Percentiles rank a stretch among this genome's conserved stretches.
Conservation (phyloP, 2,113 vertebrate genomes). For the Zapus hudsonius region DNA sequence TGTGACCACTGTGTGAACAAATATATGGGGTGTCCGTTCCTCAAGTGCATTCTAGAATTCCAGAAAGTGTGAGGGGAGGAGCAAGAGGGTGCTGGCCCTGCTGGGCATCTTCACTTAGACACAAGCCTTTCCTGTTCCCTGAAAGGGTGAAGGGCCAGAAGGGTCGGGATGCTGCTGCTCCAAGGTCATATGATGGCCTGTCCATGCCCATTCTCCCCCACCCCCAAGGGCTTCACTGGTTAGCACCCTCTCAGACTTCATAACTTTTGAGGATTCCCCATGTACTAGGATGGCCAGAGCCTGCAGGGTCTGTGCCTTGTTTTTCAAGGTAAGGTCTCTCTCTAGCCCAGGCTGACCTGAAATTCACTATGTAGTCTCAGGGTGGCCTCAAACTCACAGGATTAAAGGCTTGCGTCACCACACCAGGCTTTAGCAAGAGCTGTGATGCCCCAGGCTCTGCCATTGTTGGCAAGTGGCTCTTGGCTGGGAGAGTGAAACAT, state of each 20-base stretch:
- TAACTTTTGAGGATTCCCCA: neutral
- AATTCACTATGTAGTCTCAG: too few species aligned
- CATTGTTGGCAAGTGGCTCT: neutral
- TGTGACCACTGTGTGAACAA: neutral
- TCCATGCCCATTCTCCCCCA: too few species aligned
- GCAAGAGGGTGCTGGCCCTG: neutral
- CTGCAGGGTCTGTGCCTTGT: neutral
- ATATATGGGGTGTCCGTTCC: neutral
- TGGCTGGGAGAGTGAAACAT: neutral
- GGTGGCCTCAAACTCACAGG: too few species aligned
- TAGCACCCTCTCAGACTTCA: neutral
- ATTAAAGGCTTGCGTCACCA: too few species aligned
- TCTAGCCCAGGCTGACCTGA: too few species aligned
- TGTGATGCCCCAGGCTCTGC: too few species aligned
- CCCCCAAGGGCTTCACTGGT: neutral
- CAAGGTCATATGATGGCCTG: neutral
- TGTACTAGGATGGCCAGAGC: neutral
- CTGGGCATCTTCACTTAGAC: neutral
- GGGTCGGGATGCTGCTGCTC: neutral
- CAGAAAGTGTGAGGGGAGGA: neutral
- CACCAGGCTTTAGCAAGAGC: too few species aligned
- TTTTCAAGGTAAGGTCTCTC: too few species aligned
- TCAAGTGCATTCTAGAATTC: neutral
- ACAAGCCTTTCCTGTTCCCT: neutral
- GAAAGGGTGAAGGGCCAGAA: neutral